Conservation (phyloP, 2,888 invertebrate species). For the Hypsopygia costalis region DNA sequence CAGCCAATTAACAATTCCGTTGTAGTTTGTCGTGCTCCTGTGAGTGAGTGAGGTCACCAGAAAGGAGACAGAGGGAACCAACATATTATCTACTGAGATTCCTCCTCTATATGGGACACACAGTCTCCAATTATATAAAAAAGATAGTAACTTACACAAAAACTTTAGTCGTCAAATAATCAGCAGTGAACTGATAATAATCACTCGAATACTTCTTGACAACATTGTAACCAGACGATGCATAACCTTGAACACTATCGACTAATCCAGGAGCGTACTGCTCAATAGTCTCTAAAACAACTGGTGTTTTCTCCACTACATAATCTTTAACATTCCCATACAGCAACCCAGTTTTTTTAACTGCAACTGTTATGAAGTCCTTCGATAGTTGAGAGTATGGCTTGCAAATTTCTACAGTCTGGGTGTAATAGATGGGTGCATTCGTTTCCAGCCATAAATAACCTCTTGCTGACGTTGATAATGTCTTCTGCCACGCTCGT, state of each 20-base stretch:
- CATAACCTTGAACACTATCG: slow-evolving; percentile 79
- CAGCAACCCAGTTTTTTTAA: slow-evolving; percentile 72
- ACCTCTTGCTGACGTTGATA: slow-evolving; percentile 81
- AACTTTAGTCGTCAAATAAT: slow-evolving; percentile 86
- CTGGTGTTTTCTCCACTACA: slow-evolving; percentile 69
- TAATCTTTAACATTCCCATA: slow-evolving; percentile 74
- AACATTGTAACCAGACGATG: slow-evolving; percentile 57
- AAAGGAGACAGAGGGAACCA: no score
- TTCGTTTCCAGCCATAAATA: slow-evolving; percentile 85
- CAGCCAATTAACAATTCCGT: no score
- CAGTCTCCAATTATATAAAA: no score
- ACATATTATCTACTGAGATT: no score
- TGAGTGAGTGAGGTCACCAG: no score
- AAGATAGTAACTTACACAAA: slow-evolving; percentile 91
- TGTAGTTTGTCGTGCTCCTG: no score
- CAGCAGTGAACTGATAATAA: slow-evolving; percentile 73
- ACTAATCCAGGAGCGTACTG: slow-evolving; percentile 87
- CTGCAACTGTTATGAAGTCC: slow-evolving; percentile 77
- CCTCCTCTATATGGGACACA: no score
- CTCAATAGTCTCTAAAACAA: slow-evolving; percentile 77
- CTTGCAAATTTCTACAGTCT: slow-evolving; percentile 73
- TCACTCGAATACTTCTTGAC: slow-evolving; percentile 70
- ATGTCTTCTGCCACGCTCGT: slow-evolving; percentile 80
- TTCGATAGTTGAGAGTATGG: slow-evolving; percentile 82
- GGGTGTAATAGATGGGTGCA: slow-evolving; percentile 84